A percentile compares a stretch with the other conserved stretches of the same genome.
phyloP scores from a whole-genome alignment of 2,888 invertebrate genomes.

The Geophilus truncorum region DNA sequence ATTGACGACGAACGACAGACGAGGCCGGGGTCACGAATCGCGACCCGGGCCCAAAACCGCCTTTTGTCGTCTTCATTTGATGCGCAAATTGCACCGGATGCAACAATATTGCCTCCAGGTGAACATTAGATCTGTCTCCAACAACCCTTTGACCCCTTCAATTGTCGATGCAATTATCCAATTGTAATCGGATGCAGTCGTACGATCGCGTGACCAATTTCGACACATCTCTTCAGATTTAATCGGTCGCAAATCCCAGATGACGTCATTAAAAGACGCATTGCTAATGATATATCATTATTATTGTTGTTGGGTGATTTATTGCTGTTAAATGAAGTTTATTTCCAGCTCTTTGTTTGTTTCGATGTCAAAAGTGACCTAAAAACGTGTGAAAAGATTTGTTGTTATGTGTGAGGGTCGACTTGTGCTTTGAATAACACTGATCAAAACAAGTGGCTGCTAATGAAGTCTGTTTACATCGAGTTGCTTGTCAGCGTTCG shows the following conservation, averaged over 20 bases:
- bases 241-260: not conserved
- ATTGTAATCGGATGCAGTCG: not conserved
- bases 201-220: not conserved
- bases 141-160: not conserved
- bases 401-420: not conserved
- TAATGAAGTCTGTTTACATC: not conserved
- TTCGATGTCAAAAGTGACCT: no score
- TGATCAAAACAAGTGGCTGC: not conserved
- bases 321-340: not conserved
- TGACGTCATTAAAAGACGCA: not conserved
- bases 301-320: not conserved
- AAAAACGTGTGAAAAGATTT: no score
- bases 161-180: not conserved
- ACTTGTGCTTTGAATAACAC: not conserved
- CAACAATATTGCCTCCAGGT: not conserved
- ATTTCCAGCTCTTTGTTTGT: no score
- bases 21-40: not conserved
- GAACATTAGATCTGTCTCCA: not conserved
- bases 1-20: not conserved
- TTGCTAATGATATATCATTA: no score
- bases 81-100: not conserved
- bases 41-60: not conserved
- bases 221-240: not conserved
- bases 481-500: not conserved
- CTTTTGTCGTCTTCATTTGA: not conserved